Evolutionary conservation across 2,113 vertebrate genomes (phyloP).

Genomic region (Callipepla squamata): DNA sequence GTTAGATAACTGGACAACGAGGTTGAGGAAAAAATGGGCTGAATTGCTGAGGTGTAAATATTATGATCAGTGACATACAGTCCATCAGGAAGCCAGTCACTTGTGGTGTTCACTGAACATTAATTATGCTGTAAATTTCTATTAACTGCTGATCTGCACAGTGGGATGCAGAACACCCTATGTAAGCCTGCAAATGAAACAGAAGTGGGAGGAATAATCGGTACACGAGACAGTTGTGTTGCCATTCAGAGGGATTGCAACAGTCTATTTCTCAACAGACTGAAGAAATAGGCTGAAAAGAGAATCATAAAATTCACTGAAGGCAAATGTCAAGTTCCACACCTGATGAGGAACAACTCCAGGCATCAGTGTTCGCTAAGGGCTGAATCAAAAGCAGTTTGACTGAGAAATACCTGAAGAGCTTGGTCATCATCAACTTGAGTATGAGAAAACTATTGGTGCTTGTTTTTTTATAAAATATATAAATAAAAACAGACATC

Average conservation of each 20-base stretch:
- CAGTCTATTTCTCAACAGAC: not conserved
- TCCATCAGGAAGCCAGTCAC: not conserved
- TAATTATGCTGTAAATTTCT: fast-evolving
- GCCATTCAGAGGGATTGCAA: not conserved
- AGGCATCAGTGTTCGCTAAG: not conserved
- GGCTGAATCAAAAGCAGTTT: not conserved
- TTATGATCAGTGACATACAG: not conserved
- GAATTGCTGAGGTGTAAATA: not conserved
- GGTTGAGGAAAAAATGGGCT: not conserved
- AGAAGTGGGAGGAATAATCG: not conserved
- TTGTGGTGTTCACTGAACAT: not conserved
- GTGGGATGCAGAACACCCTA: not conserved
- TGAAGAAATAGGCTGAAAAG: not conserved
- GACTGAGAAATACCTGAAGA: not conserved
- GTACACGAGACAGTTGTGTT: not conserved
- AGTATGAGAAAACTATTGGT: not conserved
- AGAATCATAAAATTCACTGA: not conserved
- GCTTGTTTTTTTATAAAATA: no score
- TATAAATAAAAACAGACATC: not conserved
- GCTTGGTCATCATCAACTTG: not conserved
- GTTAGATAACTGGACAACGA: not conserved
- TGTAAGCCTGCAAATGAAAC: not conserved
- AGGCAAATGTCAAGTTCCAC: not conserved
- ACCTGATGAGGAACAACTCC: not conserved
- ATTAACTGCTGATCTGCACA: not conserved